phyloP scores from a whole-genome alignment of 2,113 vertebrate genomes.

The Uropsilus gracilis region DNA sequence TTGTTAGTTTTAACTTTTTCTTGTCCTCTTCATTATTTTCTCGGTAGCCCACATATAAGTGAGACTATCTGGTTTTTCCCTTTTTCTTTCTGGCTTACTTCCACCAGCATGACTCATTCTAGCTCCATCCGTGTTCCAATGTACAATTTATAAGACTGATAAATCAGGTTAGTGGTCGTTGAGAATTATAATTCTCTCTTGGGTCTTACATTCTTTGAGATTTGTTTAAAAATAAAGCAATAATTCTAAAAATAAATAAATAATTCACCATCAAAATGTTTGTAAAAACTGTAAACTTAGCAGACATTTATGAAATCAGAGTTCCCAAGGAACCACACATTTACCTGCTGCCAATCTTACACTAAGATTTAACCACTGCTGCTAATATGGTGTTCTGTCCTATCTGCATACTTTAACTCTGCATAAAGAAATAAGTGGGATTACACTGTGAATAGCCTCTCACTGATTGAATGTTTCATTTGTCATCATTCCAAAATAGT shows the following conservation, averaged over 20 bases:
- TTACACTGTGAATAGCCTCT: not conserved
- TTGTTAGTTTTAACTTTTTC: too few relatives aligned
- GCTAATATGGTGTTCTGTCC: not conserved
- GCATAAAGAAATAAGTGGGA: not conserved
- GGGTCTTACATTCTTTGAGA: not conserved
- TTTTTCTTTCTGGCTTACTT: too few relatives aligned
- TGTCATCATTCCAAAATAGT: not conserved
- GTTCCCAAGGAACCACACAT: not conserved
- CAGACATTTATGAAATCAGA: not conserved
- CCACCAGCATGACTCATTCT: too few relatives aligned
- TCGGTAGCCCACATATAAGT: too few relatives aligned
- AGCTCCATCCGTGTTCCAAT: too few relatives aligned
- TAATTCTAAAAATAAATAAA: slow-evolving; percentile 18
- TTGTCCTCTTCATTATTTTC: too few relatives aligned
- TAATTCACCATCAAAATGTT: not conserved
- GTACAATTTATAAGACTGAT: not conserved
- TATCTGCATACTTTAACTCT: not conserved
- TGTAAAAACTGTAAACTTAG: not conserved
- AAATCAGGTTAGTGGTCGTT: not conserved
- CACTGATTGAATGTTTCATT: not conserved
- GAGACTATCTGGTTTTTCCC: too few relatives aligned
- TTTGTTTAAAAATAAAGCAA: slow-evolving; percentile 36
- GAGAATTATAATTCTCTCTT: not conserved
- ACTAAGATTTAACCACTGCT: not conserved
- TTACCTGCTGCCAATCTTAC: not conserved